These are phyloP conservation scores for Melanotaenia parkinsoni DNA, from an alignment of 2,797 vertebrate species.

Conservation along the genomic window DNA sequence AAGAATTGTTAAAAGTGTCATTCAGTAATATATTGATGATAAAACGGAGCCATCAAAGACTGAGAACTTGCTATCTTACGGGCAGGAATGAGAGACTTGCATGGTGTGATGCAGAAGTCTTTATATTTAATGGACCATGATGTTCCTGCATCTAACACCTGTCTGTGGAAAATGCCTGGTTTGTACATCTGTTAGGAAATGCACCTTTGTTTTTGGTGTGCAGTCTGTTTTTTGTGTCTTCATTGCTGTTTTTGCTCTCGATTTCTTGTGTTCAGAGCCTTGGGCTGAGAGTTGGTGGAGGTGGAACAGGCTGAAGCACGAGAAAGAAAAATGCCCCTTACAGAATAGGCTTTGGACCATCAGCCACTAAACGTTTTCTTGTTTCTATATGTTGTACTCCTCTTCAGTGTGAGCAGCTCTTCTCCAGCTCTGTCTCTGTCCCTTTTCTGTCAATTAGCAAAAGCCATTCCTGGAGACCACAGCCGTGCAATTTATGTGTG, in stretches of 20 bases:
- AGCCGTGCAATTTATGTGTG: slow-evolving; percentile 72
- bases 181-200: slow-evolving; percentile 21
- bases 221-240: slow-evolving; percentile 8
- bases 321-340: slow-evolving; percentile 20
- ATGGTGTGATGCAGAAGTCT: slow-evolving; percentile 58
- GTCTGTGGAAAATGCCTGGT: slow-evolving; percentile 40
- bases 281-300: slow-evolving; percentile 56
- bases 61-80: slow-evolving; percentile 1
- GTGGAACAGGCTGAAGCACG: slow-evolving; percentile 60
- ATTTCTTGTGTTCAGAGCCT: slow-evolving; percentile 40
- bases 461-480: slow-evolving; percentile 62
- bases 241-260: slow-evolving; percentile 35
- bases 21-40: slow-evolving; percentile 34
- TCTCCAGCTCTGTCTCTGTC: slow-evolving; percentile 55
- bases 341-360: slow-evolving; percentile 48
- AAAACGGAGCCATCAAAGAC: slow-evolving; percentile 7
- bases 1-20: slow-evolving; percentile 17
- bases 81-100: slow-evolving; percentile 44
- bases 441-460: slow-evolving; percentile 70
- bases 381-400: slow-evolving; percentile 14
- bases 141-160: slow-evolving; percentile 52
- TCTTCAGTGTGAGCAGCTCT: slow-evolving; percentile 37
- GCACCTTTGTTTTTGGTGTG: slow-evolving; percentile 40
- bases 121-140: slow-evolving; percentile 42
- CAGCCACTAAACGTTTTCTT: slow-evolving; percentile 13